Conservation (phyloP, 2,797 vertebrate genomes). For the Macropodus opercularis region DNA sequence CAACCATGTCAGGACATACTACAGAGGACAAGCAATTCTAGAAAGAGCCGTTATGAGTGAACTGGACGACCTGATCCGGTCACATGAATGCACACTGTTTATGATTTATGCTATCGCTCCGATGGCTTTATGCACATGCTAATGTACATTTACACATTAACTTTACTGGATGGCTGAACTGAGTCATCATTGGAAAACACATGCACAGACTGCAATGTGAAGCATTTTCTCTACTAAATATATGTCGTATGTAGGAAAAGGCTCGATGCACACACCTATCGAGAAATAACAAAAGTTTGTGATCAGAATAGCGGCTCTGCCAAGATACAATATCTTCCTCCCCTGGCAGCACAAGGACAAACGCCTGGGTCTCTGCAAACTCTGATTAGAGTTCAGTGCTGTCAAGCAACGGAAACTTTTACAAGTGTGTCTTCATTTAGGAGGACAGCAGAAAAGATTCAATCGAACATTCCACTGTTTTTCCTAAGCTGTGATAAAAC, state of each 20-base stretch:
- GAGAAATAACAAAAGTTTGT: not conserved
- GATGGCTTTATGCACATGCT: not conserved
- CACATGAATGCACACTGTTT: slow-evolving; percentile 2
- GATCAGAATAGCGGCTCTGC: slow-evolving; percentile 17
- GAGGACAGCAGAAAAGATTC: not conserved
- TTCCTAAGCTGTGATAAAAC: not conserved
- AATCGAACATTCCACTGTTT: not conserved
- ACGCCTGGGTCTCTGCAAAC: not conserved
- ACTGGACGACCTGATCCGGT: not conserved
- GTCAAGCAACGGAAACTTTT: slow-evolving; percentile 3
- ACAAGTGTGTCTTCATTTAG: slow-evolving; percentile 4
- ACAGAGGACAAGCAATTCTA: slow-evolving; percentile 12
- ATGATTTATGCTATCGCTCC: not conserved
- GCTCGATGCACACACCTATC: not conserved
- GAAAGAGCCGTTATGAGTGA: not conserved
- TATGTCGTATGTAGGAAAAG: not conserved
- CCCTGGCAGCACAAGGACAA: slow-evolving; percentile 16
- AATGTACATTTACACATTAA: not conserved
- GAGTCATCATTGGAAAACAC: not conserved
- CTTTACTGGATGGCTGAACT: not conserved
- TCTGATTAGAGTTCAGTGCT: not conserved
- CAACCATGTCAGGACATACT: slow-evolving; percentile 1
- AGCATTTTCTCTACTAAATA: not conserved
- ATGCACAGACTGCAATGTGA: not conserved
- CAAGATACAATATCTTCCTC: slow-evolving; percentile 18